These are phyloP conservation scores for Lepisosteus oculatus DNA, from an alignment of 2,113 vertebrate species.

Conservation along the genomic window DNA sequence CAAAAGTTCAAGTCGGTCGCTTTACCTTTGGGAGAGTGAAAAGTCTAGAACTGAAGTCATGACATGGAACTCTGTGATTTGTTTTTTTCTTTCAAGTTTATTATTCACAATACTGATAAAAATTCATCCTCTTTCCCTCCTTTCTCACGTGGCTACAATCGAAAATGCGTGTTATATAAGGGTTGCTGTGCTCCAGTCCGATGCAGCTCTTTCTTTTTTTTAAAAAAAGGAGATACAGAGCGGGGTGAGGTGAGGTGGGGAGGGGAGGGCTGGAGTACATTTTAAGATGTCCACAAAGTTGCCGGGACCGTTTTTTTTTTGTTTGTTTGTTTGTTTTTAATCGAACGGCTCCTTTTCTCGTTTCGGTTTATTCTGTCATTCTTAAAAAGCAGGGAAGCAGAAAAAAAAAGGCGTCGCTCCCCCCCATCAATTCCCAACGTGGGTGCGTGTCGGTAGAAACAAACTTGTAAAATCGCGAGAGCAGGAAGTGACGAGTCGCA, in stretches of 20 bases:
- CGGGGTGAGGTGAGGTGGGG: no score
- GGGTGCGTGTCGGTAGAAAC: constrained; percentile 49
- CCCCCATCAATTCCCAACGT: constrained; percentile 56
- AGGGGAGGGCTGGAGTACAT: constrained; percentile 43
- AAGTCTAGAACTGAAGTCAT: constrained; percentile 87
- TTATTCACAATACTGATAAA: constrained; percentile 99
- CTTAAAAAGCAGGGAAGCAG: constrained; percentile 13
- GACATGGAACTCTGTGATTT: constrained; percentile 83
- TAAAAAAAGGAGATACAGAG: constrained; percentile 50
- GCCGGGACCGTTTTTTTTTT: constrained; percentile 60
- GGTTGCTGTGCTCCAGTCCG: constrained; percentile 86
- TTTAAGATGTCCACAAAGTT: constrained; percentile 75
- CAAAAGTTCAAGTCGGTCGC: constrained; percentile 92
- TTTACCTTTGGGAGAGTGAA: constrained; percentile 75
- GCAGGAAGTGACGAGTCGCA: constrained; percentile 66
- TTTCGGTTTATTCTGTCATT: constrained; percentile 48
- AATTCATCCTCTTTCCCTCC: constrained; percentile 83
- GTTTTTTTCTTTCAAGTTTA: constrained; percentile 86
- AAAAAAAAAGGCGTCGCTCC: constrained; percentile 40
- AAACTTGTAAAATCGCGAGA: constrained; percentile 61
- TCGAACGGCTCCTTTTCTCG: constrained; percentile 20
- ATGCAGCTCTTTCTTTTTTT: constrained; percentile 65
- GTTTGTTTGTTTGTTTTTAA: constrained; percentile 12
- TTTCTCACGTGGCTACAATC: constrained; percentile 87
- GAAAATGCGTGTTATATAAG: constrained; percentile 80